Conservation (phyloP, 2,888 invertebrate genomes). For the Orchesella flavescens region DNA sequence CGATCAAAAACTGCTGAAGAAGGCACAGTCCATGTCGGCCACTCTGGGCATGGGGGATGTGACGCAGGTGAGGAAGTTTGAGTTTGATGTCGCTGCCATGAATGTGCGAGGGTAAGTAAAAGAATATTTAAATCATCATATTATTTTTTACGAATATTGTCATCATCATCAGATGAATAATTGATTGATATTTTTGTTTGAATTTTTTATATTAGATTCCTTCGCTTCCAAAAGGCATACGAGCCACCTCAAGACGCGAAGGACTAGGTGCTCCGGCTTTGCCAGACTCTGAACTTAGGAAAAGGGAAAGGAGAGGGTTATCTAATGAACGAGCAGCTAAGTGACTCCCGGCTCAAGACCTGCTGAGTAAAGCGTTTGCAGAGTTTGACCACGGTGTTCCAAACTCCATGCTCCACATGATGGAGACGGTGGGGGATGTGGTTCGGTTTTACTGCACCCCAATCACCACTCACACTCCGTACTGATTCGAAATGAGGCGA, state of each 20-base stretch:
- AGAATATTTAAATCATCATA: not conserved
- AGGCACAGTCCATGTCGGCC: conserved; percentile 56
- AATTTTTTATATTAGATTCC: too few relatives aligned
- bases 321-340: conserved; percentile 71
- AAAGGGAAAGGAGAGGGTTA: conserved; percentile 64
- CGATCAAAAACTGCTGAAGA: not conserved
- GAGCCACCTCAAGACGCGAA: conserved; percentile 82
- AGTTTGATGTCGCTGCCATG: conserved; percentile 62
- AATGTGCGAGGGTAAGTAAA: conserved; percentile 67
- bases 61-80: conserved; percentile 60
- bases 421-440: too few relatives aligned
- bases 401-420: conserved; percentile 85
- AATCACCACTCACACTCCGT: conserved; percentile 82
- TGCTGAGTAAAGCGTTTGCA: conserved; percentile 82
- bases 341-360: conserved; percentile 77
- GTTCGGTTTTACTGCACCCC: too few relatives aligned
- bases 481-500: conserved; percentile 80
- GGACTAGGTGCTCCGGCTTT: conserved; percentile 79
- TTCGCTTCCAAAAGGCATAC: too few relatives aligned
- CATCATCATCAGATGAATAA: too few relatives aligned
- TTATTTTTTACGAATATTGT: not conserved
- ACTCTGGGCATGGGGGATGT: conserved; percentile 48
- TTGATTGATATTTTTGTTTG: too few relatives aligned
- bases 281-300: conserved; percentile 74
- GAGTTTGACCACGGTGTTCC: conserved; percentile 86